Base-by-base conservation (phyloP, 2,888 invertebrate species). In the Barypeithes pellucidus region DNA sequence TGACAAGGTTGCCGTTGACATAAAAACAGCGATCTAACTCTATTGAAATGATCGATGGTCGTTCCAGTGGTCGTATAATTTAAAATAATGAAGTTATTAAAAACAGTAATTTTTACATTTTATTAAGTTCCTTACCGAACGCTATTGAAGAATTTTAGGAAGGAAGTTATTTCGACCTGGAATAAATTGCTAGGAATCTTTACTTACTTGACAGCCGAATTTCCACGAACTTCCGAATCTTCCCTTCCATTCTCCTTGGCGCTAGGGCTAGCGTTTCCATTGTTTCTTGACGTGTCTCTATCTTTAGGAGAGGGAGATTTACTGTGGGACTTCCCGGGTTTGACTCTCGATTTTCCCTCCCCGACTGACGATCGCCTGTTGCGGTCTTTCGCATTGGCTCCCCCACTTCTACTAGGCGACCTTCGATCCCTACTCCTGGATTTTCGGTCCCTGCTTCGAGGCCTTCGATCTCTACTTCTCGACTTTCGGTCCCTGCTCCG, bases 241-340 rank as follows among this genome's bases (percentile, higher is more conserved):
- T 33, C 65, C 16, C 52, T 43, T 43, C 60, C 72, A 36, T 72
- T 75, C 33, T 72, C 78, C 14, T 79, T 75, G 57, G 80, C 82
- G 29, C 76, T 79, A 1, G 84, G 85, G 76, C 85, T 85, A 61
- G 82, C 83, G 76, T 83, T 85, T 22, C 87, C 87, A 70, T 86
- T 86, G 65, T 86, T 86, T 69, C 82, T 84, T 14, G 84, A 82
- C 41, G 84, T 83, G 41, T 81, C 82, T 41, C 75, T 77, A 24
- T 79, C 78, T 24, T 79, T 80, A 50, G 78, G 79, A 2, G 84
- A 83, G 59, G 78, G 80, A 4, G 85, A 84, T 47, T 81, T 78
- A 63, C 77, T 78, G 41, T 67, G 70, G 5, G 77, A 76, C 36
- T 65, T 63, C 4, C 66, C 57, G n/a, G 79, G 67, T 79, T 82